Evolutionary conservation across 2,888 invertebrate genomes (phyloP), one percentile per base, ranked within the genome.

Genomic region (Frankliniella intonsa): DNA sequence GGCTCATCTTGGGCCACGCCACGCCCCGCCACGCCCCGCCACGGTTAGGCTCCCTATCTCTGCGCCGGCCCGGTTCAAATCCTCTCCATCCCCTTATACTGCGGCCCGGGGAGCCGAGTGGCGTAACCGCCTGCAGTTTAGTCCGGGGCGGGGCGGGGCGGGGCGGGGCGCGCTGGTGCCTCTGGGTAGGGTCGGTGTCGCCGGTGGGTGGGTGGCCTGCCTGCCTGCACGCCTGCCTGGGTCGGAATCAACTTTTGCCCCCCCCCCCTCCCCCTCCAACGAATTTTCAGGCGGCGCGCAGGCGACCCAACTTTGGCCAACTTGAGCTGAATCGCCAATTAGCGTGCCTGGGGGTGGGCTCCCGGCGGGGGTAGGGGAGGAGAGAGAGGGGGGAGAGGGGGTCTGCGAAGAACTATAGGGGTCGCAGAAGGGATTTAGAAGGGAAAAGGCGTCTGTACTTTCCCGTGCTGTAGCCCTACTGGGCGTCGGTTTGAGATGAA

Each of bases 301-400:
- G 62, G 14, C 11, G 19, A n/a, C 19, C 62, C 62, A 62, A 62
- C 62, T 17, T 55, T 55, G 55, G 7, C 62, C 62, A 62, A 62
- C 62, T 62, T 62, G 62, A 62, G 62, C 62, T 62, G 62, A 62
- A 62, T 62, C 62, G 62, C 62, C 62, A 62, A 62, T 62, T 19
- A 62, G 62, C 14, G 62, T 62, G 17, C 8, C 19, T 7, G 62
- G n/a, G 62, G 62, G 62, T 38, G 38, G n/a, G n/a, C n/a, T n/a
- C n/a, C n/a, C n/a, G 38, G 38, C 38, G 38, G 38, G 38, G 38
- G 38, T 5, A 5, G 38, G 38, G 38, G 38, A n/a, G n/a, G n/a
- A n/a, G n/a, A n/a, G n/a, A n/a, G n/a, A n/a, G 38, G 38, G 38
- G 38, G 38, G 38, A 5, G 38, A 5, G 38, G 38, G 38, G 2